phyloP scores from a whole-genome alignment of 2,113 vertebrate genomes.

The Hippocampus mohnikei region DNA sequence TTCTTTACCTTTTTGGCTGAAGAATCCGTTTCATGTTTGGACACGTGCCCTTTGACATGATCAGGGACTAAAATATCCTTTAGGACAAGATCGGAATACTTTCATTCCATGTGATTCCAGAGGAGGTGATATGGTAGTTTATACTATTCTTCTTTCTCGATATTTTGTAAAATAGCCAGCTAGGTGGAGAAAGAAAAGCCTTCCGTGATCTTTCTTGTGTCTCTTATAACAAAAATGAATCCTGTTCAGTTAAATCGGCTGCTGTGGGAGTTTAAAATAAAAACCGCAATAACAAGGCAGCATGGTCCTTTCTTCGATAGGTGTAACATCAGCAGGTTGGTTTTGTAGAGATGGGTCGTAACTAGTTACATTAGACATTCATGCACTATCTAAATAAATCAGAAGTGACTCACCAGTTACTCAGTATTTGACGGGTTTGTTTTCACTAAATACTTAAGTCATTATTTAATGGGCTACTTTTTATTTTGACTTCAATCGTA shows the following conservation, averaged over 20 bases:
- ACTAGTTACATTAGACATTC: too few relatives aligned
- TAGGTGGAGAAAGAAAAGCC: not conserved
- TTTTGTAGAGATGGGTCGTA: too few relatives aligned
- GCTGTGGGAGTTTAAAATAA: not conserved
- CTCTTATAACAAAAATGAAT: not conserved
- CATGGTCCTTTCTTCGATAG: too few relatives aligned
- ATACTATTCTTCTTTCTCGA: not conserved
- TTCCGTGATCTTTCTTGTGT: not conserved
- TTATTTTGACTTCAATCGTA: too few relatives aligned
- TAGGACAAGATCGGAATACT: slow-evolving; percentile 13
- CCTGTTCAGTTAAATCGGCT: not conserved
- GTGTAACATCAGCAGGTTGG: too few relatives aligned
- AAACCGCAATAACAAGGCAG: too few relatives aligned
- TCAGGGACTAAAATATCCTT: slow-evolving; percentile 6
- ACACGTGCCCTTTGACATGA: slow-evolving; percentile 8
- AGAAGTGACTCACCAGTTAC: too few relatives aligned
- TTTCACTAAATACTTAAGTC: too few relatives aligned
- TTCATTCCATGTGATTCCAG: slow-evolving; percentile 10
- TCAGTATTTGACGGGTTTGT: too few relatives aligned
- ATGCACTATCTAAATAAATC: too few relatives aligned
- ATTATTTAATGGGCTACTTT: too few relatives aligned
- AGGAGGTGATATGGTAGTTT: slow-evolving; percentile 2
- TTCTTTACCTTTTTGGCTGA: slow-evolving; percentile 7
- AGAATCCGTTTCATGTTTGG: slow-evolving; percentile 8
- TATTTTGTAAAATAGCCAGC: not conserved